Evolutionary conservation across 2,888 invertebrate species (phyloP).

Genomic region (Eupithecia centaureata): DNA sequence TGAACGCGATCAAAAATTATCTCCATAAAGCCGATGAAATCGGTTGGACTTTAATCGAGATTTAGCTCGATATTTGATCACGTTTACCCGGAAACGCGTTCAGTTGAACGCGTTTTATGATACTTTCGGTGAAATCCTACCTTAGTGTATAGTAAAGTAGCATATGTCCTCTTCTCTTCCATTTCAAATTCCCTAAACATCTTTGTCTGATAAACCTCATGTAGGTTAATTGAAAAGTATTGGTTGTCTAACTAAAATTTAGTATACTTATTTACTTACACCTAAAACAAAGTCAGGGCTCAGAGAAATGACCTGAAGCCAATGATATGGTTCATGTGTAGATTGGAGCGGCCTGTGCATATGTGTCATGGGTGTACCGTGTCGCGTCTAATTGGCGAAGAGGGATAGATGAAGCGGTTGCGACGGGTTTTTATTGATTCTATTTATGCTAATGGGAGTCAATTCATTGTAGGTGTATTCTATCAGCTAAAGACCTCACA

Average conservation of each 20-base stretch:
- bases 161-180: neutral
- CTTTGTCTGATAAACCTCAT: neutral
- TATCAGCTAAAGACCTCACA: neutral
- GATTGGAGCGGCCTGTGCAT: neutral
- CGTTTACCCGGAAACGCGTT: too few species aligned
- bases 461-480: neutral
- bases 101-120: too few species aligned
- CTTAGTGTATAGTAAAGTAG: too few species aligned
- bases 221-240: neutral
- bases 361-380: neutral
- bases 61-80: too few species aligned
- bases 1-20: too few species aligned
- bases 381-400: neutral
- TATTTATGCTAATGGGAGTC: slow-evolving; percentile 2
- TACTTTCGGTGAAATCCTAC: too few species aligned
- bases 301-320: too few species aligned
- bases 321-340: neutral
- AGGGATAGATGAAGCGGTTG: neutral
- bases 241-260: neutral
- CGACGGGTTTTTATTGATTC: neutral
- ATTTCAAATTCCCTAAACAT: neutral
- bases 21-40: too few species aligned
- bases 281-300: too few species aligned
- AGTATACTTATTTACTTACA: too few species aligned
- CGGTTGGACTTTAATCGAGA: too few species aligned